Conservation (phyloP, 1,140 invertebrate species). For the Notospermus geniculatus region DNA sequence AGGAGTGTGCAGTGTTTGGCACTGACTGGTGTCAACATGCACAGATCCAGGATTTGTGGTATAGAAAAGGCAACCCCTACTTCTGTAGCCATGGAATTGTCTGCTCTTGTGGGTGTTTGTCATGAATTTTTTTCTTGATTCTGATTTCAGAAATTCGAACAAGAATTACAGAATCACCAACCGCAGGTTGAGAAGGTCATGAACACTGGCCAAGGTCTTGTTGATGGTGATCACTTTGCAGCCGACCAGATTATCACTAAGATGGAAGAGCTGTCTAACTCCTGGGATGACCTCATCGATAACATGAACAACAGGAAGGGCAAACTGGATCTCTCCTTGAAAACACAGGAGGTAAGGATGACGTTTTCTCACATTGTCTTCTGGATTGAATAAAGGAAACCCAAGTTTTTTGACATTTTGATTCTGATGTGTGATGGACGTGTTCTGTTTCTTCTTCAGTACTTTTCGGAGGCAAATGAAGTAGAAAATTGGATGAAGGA, state of each 20-base stretch:
- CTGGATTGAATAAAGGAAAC: too few species aligned
- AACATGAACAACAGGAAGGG: slow-evolving; percentile 70
- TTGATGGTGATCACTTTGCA: slow-evolving; percentile 93
- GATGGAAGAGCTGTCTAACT: slow-evolving; percentile 72
- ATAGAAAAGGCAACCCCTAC: too few species aligned
- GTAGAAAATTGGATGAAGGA: slow-evolving; percentile 99
- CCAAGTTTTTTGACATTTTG: too few species aligned
- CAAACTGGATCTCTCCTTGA: slow-evolving; percentile 79
- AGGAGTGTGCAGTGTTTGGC: too few species aligned
- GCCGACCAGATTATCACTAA: slow-evolving; percentile 83
- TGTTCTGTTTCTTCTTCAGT: slow-evolving; percentile 64
- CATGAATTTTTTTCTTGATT: slow-evolving; percentile 48
- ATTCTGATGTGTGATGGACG: too few species aligned
- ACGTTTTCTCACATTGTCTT: not conserved
- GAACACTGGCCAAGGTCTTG: slow-evolving; percentile 78
- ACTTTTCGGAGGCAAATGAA: slow-evolving; percentile 98
- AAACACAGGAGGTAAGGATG: slow-evolving; percentile 70
- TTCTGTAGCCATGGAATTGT: too few species aligned
- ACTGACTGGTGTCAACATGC: too few species aligned
- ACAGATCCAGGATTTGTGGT: too few species aligned
- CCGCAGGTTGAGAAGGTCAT: slow-evolving; percentile 94
- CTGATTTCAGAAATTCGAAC: slow-evolving; percentile 79
- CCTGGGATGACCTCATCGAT: slow-evolving; percentile 77
- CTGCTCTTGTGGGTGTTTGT: too few species aligned
- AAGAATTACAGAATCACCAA: slow-evolving; percentile 74